A percentile compares a stretch with the other conserved stretches of the same genome.
These are phyloP conservation scores for Varecia variegata DNA, from an alignment of 2,797 vertebrate species.

Conservation along the genomic window DNA sequence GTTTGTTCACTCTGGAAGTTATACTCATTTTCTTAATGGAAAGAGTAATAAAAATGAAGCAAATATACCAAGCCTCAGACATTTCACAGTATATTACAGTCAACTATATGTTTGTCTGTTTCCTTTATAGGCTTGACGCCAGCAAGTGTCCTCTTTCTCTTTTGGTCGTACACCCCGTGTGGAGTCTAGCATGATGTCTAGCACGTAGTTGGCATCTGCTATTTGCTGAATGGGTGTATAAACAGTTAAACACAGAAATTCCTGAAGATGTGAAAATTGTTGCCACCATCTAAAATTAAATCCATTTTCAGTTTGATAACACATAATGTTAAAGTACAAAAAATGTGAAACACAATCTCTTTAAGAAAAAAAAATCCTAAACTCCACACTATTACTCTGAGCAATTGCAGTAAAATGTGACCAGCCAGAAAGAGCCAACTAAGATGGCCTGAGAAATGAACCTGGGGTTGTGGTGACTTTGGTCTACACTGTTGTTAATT, in stretches of 20 bases:
- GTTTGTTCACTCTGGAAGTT: not conserved
- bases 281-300: not conserved
- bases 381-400: not conserved
- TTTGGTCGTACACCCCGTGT: accelerated
- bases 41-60: not conserved
- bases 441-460: not conserved
- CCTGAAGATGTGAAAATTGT: not conserved
- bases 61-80: not conserved
- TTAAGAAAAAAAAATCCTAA: not conserved
- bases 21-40: not conserved
- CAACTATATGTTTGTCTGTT: not conserved
- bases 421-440: not conserved
- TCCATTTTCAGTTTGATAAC: not conserved
- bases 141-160: not conserved
- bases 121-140: accelerated
- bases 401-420: not conserved
- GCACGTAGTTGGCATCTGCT: not conserved
- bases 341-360: not conserved
- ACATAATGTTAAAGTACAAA: not conserved
- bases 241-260: not conserved
- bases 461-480: not conserved
- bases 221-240: not conserved
- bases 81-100: not conserved
- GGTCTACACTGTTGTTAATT: not conserved
- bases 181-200: not conserved